These are phyloP conservation scores for Coregonus sp. DNA, from an alignment of 2,797 vertebrate species.

Conservation along the genomic window DNA sequence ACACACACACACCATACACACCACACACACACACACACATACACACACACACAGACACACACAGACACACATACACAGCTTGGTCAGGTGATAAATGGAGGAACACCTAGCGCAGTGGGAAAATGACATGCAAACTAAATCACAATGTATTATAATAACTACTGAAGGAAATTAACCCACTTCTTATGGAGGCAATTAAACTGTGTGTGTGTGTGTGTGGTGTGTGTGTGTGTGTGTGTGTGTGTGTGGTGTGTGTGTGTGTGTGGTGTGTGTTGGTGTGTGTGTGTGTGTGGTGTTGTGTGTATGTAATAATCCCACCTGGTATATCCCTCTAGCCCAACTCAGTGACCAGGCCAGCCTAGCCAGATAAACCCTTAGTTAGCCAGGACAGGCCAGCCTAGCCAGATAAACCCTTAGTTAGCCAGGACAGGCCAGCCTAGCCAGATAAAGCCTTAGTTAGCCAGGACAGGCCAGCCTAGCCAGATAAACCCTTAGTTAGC, in stretches of 20 bases:
- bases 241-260: no score
- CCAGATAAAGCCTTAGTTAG: constrained; percentile 33
- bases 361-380: constrained; percentile 30
- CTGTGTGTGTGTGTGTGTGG: no score
- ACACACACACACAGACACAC: not conserved
- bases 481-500: constrained; percentile 26
- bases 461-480: constrained; percentile 22
- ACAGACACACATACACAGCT: not conserved
- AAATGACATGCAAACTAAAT: no score
- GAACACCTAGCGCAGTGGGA: no score
- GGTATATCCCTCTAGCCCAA: constrained; percentile 3
- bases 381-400: constrained; percentile 29
- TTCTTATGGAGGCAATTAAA: no score
- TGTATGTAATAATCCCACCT: constrained; percentile 6
- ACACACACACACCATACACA: no score
- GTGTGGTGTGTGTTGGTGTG: no score
- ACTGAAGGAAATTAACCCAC: no score
- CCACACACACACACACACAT: no score
- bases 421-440: constrained; percentile 24
- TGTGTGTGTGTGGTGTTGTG: not conserved
- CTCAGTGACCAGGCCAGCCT: constrained; percentile 4
- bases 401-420: constrained; percentile 32
- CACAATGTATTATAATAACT: no score
- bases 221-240: no score
- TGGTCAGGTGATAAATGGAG: not conserved